Conservation (phyloP, 2,888 invertebrate species). For the Norana najaformis region DNA sequence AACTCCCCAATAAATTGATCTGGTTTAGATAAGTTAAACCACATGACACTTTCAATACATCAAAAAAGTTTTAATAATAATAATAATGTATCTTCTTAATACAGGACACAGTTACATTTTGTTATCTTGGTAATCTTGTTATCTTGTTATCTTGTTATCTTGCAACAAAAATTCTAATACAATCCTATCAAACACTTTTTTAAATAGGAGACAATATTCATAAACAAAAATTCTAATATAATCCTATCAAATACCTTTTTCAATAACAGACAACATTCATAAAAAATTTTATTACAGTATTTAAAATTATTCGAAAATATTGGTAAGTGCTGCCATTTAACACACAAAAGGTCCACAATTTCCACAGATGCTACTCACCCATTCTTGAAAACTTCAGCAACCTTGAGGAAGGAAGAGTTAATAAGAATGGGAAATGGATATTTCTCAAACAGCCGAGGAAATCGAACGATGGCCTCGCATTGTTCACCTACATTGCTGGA, state of each 20-base stretch:
- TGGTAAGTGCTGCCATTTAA: conserved; percentile 67
- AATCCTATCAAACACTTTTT: background rate
- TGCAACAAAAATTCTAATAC: background rate
- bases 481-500: conserved; percentile 92
- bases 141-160: background rate
- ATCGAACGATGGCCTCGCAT: conserved; percentile 93
- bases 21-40: background rate
- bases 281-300: background rate
- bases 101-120: background rate
- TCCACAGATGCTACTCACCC: conserved; percentile 65
- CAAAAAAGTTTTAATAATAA: background rate
- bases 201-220: background rate
- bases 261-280: background rate
- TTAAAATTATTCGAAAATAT: background rate
- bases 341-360: background rate
- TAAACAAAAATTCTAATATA: background rate
- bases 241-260: background rate
- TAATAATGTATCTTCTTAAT: background rate
- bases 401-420: conserved; percentile 89
- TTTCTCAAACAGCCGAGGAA: conserved; percentile 91
- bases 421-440: conserved; percentile 97
- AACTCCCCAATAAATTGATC: background rate
- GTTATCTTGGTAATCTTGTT: background rate
- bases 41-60: background rate
- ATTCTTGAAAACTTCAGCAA: conserved; percentile 90